Base-by-base conservation (phyloP, 2,113 vertebrate species). In the Toxotes jaculatrix region DNA sequence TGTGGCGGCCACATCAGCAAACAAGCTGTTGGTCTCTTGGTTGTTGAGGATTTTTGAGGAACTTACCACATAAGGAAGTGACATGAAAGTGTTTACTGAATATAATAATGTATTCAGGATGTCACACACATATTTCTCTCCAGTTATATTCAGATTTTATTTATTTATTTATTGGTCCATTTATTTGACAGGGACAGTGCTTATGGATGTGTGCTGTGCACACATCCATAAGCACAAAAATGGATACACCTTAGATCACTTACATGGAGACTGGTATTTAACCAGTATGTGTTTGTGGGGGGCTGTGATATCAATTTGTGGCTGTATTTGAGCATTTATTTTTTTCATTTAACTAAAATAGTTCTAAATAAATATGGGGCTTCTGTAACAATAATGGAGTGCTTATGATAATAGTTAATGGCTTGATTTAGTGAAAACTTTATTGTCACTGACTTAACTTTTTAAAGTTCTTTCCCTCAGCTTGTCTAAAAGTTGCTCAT, bases 1-100 rank as follows among this genome's bases (percentile, higher is more conserved):
- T 83, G 79, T 38, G 61, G 74, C 6, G 45, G 73, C 78, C 88
- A 85, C 92, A 87, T 85, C 87, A 85, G 82, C 72, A 86, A 82
- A 85, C 80, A 80, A 66, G 40, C 79, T 72, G 84, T 19, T 62
- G 71, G 47, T 79, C 67, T 69, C 69, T 60, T 19, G 69, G 32
- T 77, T 68, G 43, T 66, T 85, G 36, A 12, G 8, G 16, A 65
- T 42, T 79, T 72, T 23, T 12, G 3, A 19, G 9, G 6, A 71
- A 36, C 55, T 65, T 40, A 42, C 60, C 36, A 34, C 43, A 61
- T 23, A 32, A 64, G 23, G 17, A 74, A 77, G 69, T 79, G 6
- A 71, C 49, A 38, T 5, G 0, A 2, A 43, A 32, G 36, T 69
- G n/a, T 83, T 74, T 32, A 16, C 34, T 56, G 56, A 70, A 55